These are phyloP conservation scores for Myotis daubentonii DNA, from an alignment of 2,797 vertebrate genomes.

Conservation along the genomic window DNA sequence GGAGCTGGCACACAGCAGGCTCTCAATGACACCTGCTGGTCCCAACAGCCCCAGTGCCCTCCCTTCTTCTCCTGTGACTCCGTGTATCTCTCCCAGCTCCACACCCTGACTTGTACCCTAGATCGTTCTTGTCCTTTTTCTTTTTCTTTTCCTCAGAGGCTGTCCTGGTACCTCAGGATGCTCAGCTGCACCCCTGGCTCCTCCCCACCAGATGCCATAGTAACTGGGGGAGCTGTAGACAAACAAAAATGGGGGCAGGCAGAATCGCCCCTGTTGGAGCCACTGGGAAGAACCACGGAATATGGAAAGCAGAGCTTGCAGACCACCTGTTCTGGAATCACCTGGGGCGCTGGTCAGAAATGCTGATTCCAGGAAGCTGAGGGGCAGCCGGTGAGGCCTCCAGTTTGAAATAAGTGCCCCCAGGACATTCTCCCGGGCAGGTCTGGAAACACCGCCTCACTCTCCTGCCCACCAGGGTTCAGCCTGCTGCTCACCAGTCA, in stretches of 20 bases:
- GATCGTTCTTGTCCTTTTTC: not conserved
- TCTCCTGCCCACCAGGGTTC: not conserved
- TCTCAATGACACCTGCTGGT: not conserved
- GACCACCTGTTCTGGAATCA: not conserved
- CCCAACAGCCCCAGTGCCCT: not conserved
- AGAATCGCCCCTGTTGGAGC: not conserved
- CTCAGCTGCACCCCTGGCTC: not conserved
- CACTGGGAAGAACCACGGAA: not conserved
- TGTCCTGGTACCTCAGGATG: accelerated
- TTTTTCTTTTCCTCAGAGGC: not conserved
- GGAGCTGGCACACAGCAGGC: not conserved
- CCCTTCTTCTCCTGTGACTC: accelerated
- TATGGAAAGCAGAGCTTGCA: not conserved
- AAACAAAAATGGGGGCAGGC: not conserved
- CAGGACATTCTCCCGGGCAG: not conserved
- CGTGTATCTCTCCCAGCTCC: accelerated
- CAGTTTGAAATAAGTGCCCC: not conserved
- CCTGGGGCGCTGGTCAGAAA: not conserved
- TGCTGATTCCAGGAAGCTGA: not conserved
- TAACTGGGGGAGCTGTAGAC: not conserved
- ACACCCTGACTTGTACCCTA: accelerated
- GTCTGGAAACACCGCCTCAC: not conserved
- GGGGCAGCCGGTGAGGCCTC: not conserved
- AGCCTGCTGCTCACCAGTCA: not conserved
- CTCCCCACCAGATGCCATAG: not conserved